These are phyloP conservation scores for Rhynchonycteris naso DNA, from an alignment of 2,797 vertebrate genomes.

Conservation along the genomic window DNA sequence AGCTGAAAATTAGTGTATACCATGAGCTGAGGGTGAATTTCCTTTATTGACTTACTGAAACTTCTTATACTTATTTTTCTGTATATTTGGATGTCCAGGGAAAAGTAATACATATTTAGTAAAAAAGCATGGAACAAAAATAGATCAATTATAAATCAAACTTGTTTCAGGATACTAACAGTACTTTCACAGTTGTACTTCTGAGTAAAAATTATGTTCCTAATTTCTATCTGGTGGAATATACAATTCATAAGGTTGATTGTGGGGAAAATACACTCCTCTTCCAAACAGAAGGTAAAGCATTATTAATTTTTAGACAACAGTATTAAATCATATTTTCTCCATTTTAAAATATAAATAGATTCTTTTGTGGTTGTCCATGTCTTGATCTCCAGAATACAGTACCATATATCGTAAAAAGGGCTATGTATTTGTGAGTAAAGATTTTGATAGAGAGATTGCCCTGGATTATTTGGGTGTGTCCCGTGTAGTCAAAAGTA, in stretches of 20 bases:
- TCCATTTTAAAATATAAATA: background rate
- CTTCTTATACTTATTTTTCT: background rate
- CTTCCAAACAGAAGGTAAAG: background rate
- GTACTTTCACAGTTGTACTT: background rate
- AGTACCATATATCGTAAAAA: background rate
- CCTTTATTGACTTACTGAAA: slow-evolving; percentile 16
- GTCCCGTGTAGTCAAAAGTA: background rate
- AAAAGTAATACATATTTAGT: background rate
- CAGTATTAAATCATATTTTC: background rate
- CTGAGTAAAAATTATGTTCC: background rate
- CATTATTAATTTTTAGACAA: background rate
- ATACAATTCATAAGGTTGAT: background rate
- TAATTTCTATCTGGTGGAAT: background rate
- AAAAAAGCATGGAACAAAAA: background rate
- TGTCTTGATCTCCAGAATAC: background rate
- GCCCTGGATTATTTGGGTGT: background rate
- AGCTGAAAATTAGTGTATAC: slow-evolving; percentile 38
- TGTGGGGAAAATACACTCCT: background rate
- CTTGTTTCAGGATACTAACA: background rate
- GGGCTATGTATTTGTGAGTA: background rate
- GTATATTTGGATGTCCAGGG: background rate
- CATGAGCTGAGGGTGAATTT: background rate
- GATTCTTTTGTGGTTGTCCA: background rate
- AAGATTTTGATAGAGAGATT: background rate
- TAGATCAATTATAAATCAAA: background rate